These are phyloP conservation scores for Lasioglossum zephyrum DNA, from an alignment of 2,888 invertebrate genomes.

Conservation along the genomic window DNA sequence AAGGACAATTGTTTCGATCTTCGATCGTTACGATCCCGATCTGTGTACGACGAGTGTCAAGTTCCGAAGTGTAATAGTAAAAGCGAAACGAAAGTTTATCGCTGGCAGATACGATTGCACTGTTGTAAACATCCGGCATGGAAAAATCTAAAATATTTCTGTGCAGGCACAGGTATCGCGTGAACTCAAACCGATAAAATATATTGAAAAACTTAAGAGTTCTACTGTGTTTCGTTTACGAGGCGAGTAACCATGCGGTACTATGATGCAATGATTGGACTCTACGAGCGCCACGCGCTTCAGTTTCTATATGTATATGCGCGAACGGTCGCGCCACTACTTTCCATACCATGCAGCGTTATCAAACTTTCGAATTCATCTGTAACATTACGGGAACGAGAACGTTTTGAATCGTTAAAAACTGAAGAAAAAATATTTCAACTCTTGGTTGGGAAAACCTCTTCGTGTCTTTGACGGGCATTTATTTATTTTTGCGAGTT, in stretches of 20 bases:
- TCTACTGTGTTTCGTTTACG: background rate
- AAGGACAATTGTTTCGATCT: background rate
- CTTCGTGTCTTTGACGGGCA: too few relatives aligned
- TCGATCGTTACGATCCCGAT: background rate
- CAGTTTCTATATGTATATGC: background rate
- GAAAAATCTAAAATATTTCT: background rate
- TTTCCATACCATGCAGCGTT: background rate
- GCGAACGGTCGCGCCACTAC: background rate
- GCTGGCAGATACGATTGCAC: background rate
- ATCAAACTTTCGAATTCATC: background rate
- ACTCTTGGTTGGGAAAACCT: too few relatives aligned
- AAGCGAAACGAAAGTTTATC: background rate
- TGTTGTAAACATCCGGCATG: too few relatives aligned
- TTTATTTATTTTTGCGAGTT: too few relatives aligned
- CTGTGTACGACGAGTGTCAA: background rate
- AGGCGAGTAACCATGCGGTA: background rate
- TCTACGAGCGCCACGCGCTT: background rate
- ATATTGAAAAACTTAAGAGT: background rate
- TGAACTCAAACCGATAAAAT: background rate
- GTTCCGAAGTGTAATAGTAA: background rate
- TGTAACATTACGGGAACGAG: background rate
- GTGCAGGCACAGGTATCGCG: background rate
- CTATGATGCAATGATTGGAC: background rate
- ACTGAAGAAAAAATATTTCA: too few relatives aligned
- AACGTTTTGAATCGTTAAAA: background rate